Percentiles rank a stretch among this genome's conserved stretches.
These are phyloP conservation scores for Dione vanillae DNA, from an alignment of 2,888 invertebrate genomes.

Conservation along the genomic window DNA sequence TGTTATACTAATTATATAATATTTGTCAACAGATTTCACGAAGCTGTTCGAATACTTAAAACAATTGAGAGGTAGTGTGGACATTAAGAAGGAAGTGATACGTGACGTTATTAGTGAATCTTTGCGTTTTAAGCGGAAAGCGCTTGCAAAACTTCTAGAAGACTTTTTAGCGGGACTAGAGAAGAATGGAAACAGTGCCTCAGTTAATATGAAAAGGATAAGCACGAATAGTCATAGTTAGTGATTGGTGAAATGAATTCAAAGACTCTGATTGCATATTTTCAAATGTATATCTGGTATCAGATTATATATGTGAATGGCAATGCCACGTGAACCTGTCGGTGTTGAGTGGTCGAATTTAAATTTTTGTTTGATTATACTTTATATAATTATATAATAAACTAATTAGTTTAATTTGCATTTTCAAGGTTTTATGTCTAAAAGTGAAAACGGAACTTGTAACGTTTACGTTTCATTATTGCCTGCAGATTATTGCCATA, in stretches of 20 bases:
- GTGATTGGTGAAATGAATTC: slow-evolving; percentile 54
- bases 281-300: slow-evolving; percentile 23
- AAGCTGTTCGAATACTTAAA: slow-evolving; percentile 88
- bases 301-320: slow-evolving; percentile 11
- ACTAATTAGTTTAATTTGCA: neutral
- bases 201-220: slow-evolving; percentile 66
- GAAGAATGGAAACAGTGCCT: slow-evolving; percentile 79
- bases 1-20: slow-evolving; percentile 19
- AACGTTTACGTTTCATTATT: too few species aligned
- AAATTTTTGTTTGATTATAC: slow-evolving; percentile 5
- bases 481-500: too few species aligned
- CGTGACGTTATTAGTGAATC: slow-evolving; percentile 90
- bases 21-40: slow-evolving; percentile 84
- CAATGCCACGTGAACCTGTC: slow-evolving; percentile 28
- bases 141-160: slow-evolving; percentile 87
- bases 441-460: too few species aligned
- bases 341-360: neutral
- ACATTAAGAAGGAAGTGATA: slow-evolving; percentile 88
- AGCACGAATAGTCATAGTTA: slow-evolving; percentile 75
- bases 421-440: too few species aligned
- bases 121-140: slow-evolving; percentile 90
- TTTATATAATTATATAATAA: too few species aligned
- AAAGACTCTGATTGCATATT: slow-evolving; percentile 32
- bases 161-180: slow-evolving; percentile 84
- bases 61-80: slow-evolving; percentile 87